phyloP scores from a whole-genome alignment of 53 echinoderm and acorn worm genomes.

The Henricia sp. region DNA sequence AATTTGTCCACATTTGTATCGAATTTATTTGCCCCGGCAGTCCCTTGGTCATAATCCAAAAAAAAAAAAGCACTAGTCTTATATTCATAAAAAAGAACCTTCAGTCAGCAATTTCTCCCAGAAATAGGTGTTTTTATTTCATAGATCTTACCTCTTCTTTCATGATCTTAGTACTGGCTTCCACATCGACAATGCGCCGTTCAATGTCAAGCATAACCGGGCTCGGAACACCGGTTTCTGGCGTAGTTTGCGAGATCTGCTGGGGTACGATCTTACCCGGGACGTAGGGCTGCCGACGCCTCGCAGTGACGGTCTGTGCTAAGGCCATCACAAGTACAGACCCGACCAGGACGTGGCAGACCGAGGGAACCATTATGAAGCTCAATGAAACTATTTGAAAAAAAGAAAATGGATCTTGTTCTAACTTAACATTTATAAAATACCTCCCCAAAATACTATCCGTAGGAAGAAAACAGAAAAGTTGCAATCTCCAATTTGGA shows the following conservation, averaged over 20 bases:
- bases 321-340: neutral
- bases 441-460: too few relatives aligned
- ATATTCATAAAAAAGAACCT: neutral
- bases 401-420: too few relatives aligned
- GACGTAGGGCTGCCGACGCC: slow-evolving; percentile 29
- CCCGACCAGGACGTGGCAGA: neutral
- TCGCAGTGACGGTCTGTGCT: neutral
- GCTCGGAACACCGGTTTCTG: neutral
- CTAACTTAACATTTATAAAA: too few relatives aligned
- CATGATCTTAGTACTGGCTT: slow-evolving; percentile 8
- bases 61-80: neutral
- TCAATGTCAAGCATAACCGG: slow-evolving; percentile 1
- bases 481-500: too few relatives aligned
- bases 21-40: too few relatives aligned
- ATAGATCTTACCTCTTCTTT: slow-evolving; percentile 29
- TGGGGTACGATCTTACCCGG: slow-evolving; percentile 25
- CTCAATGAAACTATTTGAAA: too few relatives aligned
- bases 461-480: too few relatives aligned
- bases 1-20: too few relatives aligned
- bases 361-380: neutral
- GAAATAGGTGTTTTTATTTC: neutral
- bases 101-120: too few relatives aligned
- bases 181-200: slow-evolving; percentile 34
- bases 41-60: too few relatives aligned
- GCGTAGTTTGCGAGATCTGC: neutral